Evolutionary conservation across 2,113 vertebrate genomes (phyloP), one percentile per base, ranked within the genome.

Genomic region (Zapornia atra): DNA sequence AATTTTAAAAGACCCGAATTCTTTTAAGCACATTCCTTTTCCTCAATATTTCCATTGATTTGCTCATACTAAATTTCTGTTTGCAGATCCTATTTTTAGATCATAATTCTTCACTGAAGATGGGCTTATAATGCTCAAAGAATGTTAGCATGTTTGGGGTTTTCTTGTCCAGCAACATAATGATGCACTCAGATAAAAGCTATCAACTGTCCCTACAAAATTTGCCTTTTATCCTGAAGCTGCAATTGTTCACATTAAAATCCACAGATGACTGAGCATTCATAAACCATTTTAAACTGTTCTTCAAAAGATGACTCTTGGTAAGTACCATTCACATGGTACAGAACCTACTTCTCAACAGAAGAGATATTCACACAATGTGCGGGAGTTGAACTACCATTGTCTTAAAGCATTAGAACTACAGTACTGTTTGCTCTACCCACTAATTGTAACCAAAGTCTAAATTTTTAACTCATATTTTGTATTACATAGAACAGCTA

Each of bases 191-290:
- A 76, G 15, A 38, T 46, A 54, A 82, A 51, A 79, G 6, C 10
- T 48, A 64, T 15, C 33, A 51, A 9, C 4, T 68, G 11, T 48
- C 11, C 33, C 21, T 53, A 51, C 11, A 60, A 87, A 60, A 19
- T 6, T 68, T 60, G 3, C 1, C 7, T 63, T 69, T 73, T 51
- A 14, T 33, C 2, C 6, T 12, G 24, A 40, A 14, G 0, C 6
- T 64, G 25, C 70, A 56, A 57, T 8, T 42, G 0, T 75, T 70
- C 6, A 15, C 6, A 2, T 69, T 70, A 42, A 11, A 61, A 29
- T 44, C 36, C 29, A 53, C 2, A 70, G 31, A 29, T 29, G 5
- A 5, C 4, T 54, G 6, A 70, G 4, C 12, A 73, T 11, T 77
- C 29, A 25, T 64, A 34, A 83, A 63, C 2, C 29, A 5, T 33